Evolutionary conservation across 2,888 invertebrate species (phyloP).

Genomic region (Margaritifera margaritifera): DNA sequence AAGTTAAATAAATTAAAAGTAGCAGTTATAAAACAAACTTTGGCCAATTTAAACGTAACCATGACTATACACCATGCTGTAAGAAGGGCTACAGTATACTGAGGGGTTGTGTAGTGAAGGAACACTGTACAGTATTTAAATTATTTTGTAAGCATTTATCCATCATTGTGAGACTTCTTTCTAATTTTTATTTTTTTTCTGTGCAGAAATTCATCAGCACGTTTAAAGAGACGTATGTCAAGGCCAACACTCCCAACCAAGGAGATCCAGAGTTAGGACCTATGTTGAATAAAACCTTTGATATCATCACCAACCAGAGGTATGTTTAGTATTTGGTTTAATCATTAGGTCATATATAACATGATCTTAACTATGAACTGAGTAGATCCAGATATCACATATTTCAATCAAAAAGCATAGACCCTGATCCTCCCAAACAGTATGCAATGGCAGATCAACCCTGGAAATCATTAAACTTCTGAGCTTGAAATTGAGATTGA

Average conservation of each 20-base stretch:
- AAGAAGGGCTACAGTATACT: neutral
- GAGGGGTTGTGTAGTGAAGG: neutral
- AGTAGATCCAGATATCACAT: too few relatives aligned
- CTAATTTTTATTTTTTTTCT: conserved; percentile 6
- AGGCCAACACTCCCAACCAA: conserved; percentile 42
- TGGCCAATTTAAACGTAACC: too few relatives aligned
- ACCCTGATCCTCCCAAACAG: too few relatives aligned
- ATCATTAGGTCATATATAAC: too few relatives aligned
- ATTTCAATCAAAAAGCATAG: too few relatives aligned
- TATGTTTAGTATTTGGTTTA: conserved; percentile 14
- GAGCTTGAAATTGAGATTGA: too few relatives aligned
- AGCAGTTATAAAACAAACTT: too few relatives aligned
- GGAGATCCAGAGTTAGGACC: conserved; percentile 57
- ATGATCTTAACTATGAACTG: too few relatives aligned
- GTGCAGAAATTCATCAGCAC: conserved; percentile 65
- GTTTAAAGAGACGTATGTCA: conserved; percentile 62
- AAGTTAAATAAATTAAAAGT: too few relatives aligned
- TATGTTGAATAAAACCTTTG: conserved; percentile 51
- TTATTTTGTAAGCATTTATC: neutral
- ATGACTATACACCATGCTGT: too few relatives aligned
- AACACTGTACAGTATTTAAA: neutral
- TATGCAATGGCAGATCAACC: too few relatives aligned
- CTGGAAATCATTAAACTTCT: too few relatives aligned
- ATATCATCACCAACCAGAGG: conserved; percentile 32
- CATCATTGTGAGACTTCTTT: neutral